phyloP scores from a whole-genome alignment of 2,888 invertebrate genomes.

The Hyposoter dolosus region DNA sequence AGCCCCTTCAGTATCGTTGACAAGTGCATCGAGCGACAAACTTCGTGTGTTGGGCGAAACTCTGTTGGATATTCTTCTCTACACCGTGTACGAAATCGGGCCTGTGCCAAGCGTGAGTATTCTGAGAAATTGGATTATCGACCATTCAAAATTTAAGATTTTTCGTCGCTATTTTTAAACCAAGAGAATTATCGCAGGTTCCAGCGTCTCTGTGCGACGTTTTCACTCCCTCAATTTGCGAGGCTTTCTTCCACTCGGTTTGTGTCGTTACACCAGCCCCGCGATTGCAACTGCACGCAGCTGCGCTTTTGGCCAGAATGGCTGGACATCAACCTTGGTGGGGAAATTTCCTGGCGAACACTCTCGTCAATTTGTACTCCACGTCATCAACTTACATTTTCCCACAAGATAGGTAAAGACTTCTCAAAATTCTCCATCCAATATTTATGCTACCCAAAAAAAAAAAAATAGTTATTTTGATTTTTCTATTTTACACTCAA shows the following conservation, averaged over 20 bases:
- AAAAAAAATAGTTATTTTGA: not conserved
- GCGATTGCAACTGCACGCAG: constrained; percentile 91
- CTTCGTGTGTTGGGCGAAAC: constrained; percentile 93
- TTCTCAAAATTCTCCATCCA: not conserved
- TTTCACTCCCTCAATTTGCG: constrained; percentile 85
- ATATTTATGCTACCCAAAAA: not conserved
- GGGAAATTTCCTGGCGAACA: constrained; percentile 95
- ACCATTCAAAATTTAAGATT: not conserved
- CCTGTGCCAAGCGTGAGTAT: constrained; percentile 83
- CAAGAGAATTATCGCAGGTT: constrained; percentile 76
- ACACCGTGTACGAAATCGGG: constrained; percentile 88
- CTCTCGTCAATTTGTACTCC: constrained; percentile 91
- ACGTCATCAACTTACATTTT: constrained; percentile 92
- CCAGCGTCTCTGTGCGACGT: constrained; percentile 82
- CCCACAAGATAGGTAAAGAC: constrained; percentile 92
- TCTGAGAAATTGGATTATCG: not conserved
- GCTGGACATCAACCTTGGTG: constrained; percentile 93
- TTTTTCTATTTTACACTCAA: not conserved
- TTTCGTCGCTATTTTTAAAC: not conserved
- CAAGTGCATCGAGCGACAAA: constrained; percentile 92
- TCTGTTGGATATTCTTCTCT: constrained; percentile 92
- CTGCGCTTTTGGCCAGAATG: constrained; percentile 91
- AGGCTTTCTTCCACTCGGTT: constrained; percentile 89
- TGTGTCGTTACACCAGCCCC: constrained; percentile 91
- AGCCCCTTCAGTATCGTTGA: constrained; percentile 85